Evolutionary conservation across 1,140 invertebrate genomes (phyloP), one percentile per base, ranked within the genome.

Genomic region (Pseudomyrmex sp.): DNA sequence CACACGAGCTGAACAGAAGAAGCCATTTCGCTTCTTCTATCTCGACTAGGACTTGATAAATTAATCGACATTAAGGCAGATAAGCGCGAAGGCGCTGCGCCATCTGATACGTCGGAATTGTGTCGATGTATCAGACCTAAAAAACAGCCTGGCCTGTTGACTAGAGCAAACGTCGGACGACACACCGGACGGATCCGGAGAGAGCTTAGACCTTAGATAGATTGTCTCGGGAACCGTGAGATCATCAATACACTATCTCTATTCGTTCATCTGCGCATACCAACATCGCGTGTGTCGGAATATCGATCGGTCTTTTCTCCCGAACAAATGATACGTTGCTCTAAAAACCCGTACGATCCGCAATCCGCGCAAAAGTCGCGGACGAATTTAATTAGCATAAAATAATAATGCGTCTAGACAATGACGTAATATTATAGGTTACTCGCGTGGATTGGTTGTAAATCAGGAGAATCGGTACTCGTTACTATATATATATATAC

Each of bases 41-140:
- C 86, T 85, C 58, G 44, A 52, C 48, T 52, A n/a, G 20, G 61
- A 15, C 62, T 82, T 88, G 87, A 88, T 88, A 88, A 88, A 88
- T 88, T 88, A 88, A 88, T 88, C 87, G 77, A n/a, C 79, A 85
- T 89, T 89, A 89, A 85, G 61, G 52, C 54, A 88, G 84, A 86
- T 85, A 88, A 85, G 73, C 12, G 66, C 56, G 44, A 15, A 54
- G 76, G 72, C 73, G 62, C 86, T 46, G 84, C 77, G 56, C 83
- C 52, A 75, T 74, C 58, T 23, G 46, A 13, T 59, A 72, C 44
- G 52, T 83, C 52, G 44, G 35, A 79, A 85, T 88, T 72, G 76
- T 58, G 50, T 20, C 72, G 76, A 76, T 74, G 61, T 56, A 59
- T 79, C 58, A 66, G 77, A 44, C 15, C 58, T 62, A 44, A 69